A percentile compares a stretch with the other conserved stretches of the same genome.
Evolutionary conservation across 2,113 vertebrate species (phyloP).

Genomic region (Leucosticte australis): DNA sequence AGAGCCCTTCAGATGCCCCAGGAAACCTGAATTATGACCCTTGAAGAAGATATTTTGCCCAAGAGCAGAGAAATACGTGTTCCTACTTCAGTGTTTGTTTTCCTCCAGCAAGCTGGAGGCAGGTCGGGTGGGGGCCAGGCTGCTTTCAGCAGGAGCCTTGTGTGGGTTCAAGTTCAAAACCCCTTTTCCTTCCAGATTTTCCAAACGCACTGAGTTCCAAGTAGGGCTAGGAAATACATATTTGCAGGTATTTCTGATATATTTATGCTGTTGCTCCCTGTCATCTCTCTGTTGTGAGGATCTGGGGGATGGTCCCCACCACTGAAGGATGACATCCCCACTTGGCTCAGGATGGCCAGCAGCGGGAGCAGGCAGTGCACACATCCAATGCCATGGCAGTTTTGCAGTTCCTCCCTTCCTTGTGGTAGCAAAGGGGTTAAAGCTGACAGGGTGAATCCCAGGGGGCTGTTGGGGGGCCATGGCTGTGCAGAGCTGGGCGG

Average conservation of each 20-base stretch:
- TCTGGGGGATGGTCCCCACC: no score
- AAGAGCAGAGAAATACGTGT: neutral
- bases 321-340: neutral
- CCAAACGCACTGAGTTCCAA: neutral
- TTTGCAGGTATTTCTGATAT: neutral
- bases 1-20: neutral
- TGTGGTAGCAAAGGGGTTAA: slow-evolving; percentile 3
- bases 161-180: neutral
- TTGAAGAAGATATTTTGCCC: neutral
- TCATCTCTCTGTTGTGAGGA: neutral
- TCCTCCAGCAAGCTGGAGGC: neutral
- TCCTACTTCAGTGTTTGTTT: neutral
- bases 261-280: neutral
- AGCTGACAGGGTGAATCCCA: neutral
- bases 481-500: neutral
- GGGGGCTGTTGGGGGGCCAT: neutral
- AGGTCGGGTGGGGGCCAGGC: neutral
- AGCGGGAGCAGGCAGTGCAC: neutral
- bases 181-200: neutral
- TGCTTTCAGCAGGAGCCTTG: neutral
- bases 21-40: neutral
- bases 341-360: neutral
- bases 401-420: neutral
- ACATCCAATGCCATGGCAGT: fast-evolving
- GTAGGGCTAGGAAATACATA: neutral